Base-by-base conservation (phyloP, 2,113 vertebrate genomes). In the Corythornis cristatus region DNA sequence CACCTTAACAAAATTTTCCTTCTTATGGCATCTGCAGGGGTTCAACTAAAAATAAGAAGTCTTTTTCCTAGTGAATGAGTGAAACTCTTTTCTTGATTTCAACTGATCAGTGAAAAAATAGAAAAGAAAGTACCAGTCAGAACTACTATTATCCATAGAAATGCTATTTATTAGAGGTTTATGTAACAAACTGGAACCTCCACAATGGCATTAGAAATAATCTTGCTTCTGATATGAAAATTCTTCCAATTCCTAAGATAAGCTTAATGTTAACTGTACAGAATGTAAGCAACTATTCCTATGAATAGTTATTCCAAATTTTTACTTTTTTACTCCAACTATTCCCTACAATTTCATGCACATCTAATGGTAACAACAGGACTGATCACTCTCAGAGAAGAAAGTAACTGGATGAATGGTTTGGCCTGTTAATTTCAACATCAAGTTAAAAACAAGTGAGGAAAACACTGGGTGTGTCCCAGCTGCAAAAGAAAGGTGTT, bases 371-470 rank as follows among this genome's bases (percentile, higher is more conserved):
- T 75, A 86, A 56, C 29, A 78, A 85, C 5, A 79, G 42, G 58
- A 91, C 64, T 19, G 9, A 62, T 50, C 25, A 17, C 13, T 70
- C 60, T 31, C 37, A 51, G 19, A 67, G 19, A 26, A 22, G 48
- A 26, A 26, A 77, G 45, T 79, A 85, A 88, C 71, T 61, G 40
- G 42, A 83, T 54, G 71, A 85, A 72, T 86, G 35, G 18, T 75
- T 90, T 78, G 17, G 20, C 53, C 57, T 72, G n/a, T 61, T 72
- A 46, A 65, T 93, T 93, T 74, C 89, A 86, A 81, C 70, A 83
- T 46, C 73, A 42, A 18, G 18, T 86, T 54, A 78, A 74, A 86
- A 93, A 81, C 65, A 89, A 86, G 58, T 61, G 46, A 81, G 71
- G 31, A 45, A 95, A 93, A 85, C 25, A 64, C 66, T 61, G 74